Conservation (phyloP, 2,797 vertebrate genomes). For the Betta splendens region DNA sequence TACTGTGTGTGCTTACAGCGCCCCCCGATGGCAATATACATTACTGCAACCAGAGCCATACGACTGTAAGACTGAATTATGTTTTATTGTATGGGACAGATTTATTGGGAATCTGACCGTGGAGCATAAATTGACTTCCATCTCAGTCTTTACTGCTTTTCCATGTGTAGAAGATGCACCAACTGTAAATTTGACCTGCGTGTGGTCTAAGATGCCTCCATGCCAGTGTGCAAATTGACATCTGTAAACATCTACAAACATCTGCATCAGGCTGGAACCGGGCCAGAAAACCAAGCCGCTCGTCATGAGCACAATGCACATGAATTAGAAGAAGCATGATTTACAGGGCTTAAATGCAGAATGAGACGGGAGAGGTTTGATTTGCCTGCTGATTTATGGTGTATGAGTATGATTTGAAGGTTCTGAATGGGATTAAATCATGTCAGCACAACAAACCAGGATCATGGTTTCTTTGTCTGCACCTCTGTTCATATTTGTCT, state of each 20-base stretch:
- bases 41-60: conserved; percentile 43
- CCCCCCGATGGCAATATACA: conserved; percentile 56
- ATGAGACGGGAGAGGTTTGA: conserved; percentile 26
- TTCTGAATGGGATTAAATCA: conserved; percentile 30
- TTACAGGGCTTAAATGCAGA: conserved; percentile 47
- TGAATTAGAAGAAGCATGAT: conserved; percentile 68
- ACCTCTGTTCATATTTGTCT: not conserved
- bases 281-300: conserved; percentile 63
- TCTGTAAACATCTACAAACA: conserved; percentile 32
- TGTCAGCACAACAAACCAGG: conserved; percentile 7
- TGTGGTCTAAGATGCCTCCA: conserved; percentile 17
- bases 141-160: not conserved
- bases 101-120: not conserved
- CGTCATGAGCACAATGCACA: conserved; percentile 30
- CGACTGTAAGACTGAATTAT: not conserved
- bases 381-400: conserved; percentile 55
- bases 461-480: not conserved
- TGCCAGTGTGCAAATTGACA: conserved; percentile 27
- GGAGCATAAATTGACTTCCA: not conserved
- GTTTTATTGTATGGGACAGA: not conserved
- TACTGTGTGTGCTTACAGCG: conserved; percentile 56
- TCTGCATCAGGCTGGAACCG: conserved; percentile 29
- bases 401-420: conserved; percentile 50
- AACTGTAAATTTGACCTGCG: not conserved
- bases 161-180: not conserved